Percentiles rank a stretch among this genome's conserved stretches.
Conservation (phyloP, 2,797 vertebrate genomes). For the Buphagus erythrorhynchus region DNA sequence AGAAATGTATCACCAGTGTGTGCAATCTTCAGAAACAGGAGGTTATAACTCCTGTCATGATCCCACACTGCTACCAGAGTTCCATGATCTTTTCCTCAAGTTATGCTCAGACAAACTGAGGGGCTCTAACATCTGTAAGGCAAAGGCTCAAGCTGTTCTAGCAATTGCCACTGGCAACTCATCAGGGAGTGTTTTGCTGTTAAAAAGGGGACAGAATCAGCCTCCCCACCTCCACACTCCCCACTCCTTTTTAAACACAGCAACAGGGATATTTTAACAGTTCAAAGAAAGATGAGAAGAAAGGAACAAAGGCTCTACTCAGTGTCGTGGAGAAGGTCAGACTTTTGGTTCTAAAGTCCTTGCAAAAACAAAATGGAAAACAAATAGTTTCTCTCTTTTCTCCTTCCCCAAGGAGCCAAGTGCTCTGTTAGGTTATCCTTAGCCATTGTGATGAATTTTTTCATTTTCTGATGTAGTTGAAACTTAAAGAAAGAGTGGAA, state of each 20-base stretch:
- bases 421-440: background rate
- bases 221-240: fast-evolving
- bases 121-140: background rate
- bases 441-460: background rate
- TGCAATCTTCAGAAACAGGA: background rate
- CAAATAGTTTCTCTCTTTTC: background rate
- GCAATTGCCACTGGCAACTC: background rate
- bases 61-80: background rate
- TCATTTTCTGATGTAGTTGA: background rate
- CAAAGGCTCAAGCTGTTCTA: background rate
- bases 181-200: background rate
- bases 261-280: background rate
- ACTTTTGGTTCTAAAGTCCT: background rate
- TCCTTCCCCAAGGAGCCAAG: background rate
- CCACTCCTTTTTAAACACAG: background rate
- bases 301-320: background rate
- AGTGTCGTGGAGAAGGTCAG: background rate
- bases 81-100: too few species aligned
- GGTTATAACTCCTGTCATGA: fast-evolving
- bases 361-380: background rate
- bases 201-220: background rate
- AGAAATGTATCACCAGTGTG: background rate
- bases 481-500: background rate
- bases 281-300: background rate
- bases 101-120: background rate